Base-by-base conservation (phyloP, 2,888 invertebrate genomes). In the Thymelicus acteon region DNA sequence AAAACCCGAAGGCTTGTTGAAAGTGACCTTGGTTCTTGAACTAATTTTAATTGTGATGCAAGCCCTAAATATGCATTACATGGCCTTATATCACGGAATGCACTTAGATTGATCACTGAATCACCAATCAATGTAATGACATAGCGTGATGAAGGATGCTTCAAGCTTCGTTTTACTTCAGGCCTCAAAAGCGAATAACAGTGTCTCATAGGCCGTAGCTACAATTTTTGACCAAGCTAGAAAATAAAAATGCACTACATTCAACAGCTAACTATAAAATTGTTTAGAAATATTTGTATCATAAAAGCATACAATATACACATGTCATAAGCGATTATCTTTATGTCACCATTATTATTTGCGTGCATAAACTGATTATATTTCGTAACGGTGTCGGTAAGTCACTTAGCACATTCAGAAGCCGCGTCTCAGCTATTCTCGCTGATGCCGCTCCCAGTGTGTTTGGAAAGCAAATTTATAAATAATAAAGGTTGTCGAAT, bases 381-480 rank as follows among this genome's bases (percentile, higher is more conserved):
- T 52, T 52, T 15, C 49, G 8, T 19, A 52, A 52, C 8, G 6
- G 15, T 52, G 49, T 15, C 49, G 49, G 15, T 52, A 6, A 19
- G 7, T 6, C 2, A 40, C 60, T 24, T 60, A 60, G 39, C 49
- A 60, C 39, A 39, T 37, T n/a, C 7, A 60, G 60, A 60, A 39
- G n/a, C 1, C 49, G 49, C 49, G 19, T 52, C 60, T 15, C 54
- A 58, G 13, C 37, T 37, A 19, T 15, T 44, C 40, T 44, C 15
- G 24, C 13, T 8, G 19, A 54, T 12, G 54, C 64, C 64, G 44
- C 64, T 13, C 64, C 54, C 40, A 24, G 8, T 44, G 64, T 58
- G 39, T 44, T 60, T 66, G 24, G 49, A 60, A 60, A 67, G 49
- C 54, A 52, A 52, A 54, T 65, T 57, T 57, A 57, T 65, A 65